Evolutionary conservation across 2,113 vertebrate species (phyloP).

Genomic region (Peucedramus taeniatus): DNA sequence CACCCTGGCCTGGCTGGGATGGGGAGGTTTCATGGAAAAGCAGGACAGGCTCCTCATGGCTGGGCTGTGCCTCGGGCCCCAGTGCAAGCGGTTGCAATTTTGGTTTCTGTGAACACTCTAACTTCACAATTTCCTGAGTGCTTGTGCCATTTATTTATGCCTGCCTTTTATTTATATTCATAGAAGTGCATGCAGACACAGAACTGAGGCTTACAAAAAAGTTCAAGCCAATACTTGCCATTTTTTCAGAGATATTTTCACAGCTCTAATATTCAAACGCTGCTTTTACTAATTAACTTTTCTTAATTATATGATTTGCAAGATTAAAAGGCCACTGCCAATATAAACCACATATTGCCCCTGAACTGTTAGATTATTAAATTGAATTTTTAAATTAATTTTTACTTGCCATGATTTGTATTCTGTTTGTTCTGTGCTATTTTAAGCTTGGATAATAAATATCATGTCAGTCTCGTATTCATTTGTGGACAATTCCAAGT

Average conservation of each 20-base stretch:
- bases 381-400: constrained; percentile 65
- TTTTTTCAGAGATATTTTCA: constrained; percentile 44
- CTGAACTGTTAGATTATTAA: constrained; percentile 64
- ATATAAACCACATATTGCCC: constrained; percentile 60
- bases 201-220: constrained; percentile 21
- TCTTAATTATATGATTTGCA: constrained; percentile 64
- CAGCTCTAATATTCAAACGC: constrained; percentile 46
- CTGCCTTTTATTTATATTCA: constrained; percentile 36
- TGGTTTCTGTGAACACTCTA: neutral
- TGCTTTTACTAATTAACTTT: constrained; percentile 54
- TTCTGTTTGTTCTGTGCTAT: constrained; percentile 62
- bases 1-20: neutral
- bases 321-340: constrained; percentile 62
- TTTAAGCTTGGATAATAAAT: constrained; percentile 63
- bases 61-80: neutral
- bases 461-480: constrained; percentile 37
- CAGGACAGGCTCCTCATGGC: neutral
- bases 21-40: neutral
- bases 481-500: constrained; percentile 61
- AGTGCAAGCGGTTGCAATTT: neutral
- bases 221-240: constrained; percentile 60
- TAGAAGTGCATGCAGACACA: constrained; percentile 17
- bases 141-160: constrained; percentile 20
- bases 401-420: constrained; percentile 64
- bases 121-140: constrained; percentile 13